A percentile compares a stretch with the other conserved stretches of the same genome.
Conservation (phyloP, 2,113 vertebrate genomes). For the Hemicordylus capensis region DNA sequence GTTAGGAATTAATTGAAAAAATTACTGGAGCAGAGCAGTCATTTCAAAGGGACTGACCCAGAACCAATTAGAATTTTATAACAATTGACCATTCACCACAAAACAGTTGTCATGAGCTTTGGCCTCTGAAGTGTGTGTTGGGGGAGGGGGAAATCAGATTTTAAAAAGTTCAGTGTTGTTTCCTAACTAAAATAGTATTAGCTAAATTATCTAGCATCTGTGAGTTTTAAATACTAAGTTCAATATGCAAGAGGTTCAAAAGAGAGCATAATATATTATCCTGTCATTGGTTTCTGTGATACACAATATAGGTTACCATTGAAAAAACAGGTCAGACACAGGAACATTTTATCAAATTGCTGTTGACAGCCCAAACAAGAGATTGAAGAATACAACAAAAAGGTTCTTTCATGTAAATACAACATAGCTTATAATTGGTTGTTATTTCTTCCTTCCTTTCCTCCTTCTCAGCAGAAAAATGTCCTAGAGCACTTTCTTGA, state of each 20-base stretch:
- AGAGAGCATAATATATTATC: slow-evolving; percentile 64
- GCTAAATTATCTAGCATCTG: slow-evolving; percentile 60
- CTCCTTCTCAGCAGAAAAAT: slow-evolving; percentile 73
- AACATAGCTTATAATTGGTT: slow-evolving; percentile 79
- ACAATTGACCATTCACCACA: slow-evolving; percentile 84
- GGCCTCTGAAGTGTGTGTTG: slow-evolving; percentile 76
- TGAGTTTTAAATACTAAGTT: slow-evolving; percentile 67
- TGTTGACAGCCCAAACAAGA: slow-evolving; percentile 83
- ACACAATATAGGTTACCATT: slow-evolving; percentile 77
- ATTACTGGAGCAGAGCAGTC: slow-evolving; percentile 79
- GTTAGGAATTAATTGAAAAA: slow-evolving; percentile 88
- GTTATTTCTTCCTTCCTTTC: slow-evolving; percentile 72
- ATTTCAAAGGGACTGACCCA: slow-evolving; percentile 84
- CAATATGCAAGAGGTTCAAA: slow-evolving; percentile 46
- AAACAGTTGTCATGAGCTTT: slow-evolving; percentile 77
- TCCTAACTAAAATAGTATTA: slow-evolving; percentile 60
- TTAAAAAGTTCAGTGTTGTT: slow-evolving; percentile 66
- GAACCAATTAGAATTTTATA: slow-evolving; percentile 86
- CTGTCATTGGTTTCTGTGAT: slow-evolving; percentile 63
- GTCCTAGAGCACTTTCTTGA: slow-evolving; percentile 73
- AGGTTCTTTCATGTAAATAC: slow-evolving; percentile 82
- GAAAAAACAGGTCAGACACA: slow-evolving; percentile 80
- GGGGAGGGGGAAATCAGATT: slow-evolving; percentile 71
- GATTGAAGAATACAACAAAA: slow-evolving; percentile 75
- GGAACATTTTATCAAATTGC: slow-evolving; percentile 79